These are phyloP conservation scores for Acipenser ruthenus DNA, from an alignment of 2,797 vertebrate species.

Conservation along the genomic window DNA sequence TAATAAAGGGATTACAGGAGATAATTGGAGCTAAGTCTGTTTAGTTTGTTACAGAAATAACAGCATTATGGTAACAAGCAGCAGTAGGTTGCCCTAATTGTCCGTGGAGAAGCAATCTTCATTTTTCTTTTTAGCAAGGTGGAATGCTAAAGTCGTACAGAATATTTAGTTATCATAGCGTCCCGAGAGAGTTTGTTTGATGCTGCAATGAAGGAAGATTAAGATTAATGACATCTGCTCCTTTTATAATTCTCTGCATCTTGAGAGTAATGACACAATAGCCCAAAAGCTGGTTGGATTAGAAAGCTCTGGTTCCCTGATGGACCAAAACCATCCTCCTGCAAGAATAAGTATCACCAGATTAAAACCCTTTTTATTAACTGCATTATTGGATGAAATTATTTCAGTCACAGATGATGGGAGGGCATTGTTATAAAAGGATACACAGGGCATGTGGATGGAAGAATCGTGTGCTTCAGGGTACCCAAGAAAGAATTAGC, in stretches of 20 bases:
- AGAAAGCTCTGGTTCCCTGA: no score
- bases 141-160: no score
- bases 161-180: no score
- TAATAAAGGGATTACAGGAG: slow-evolving; percentile 40
- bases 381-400: neutral
- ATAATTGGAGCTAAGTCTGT: slow-evolving; percentile 30
- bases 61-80: slow-evolving; percentile 22
- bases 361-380: no score
- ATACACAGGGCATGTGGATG: neutral
- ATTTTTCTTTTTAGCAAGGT: slow-evolving; percentile 11
- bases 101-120: slow-evolving; percentile 28
- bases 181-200: no score
- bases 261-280: no score
- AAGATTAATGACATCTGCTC: no score
- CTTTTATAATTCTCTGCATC: no score
- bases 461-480: neutral
- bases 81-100: slow-evolving; percentile 20
- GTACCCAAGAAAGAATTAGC: neutral
- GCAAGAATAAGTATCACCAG: no score
- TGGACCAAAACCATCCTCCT: no score
- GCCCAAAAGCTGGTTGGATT: no score
- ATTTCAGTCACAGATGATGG: neutral
- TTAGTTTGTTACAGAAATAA: slow-evolving; percentile 25
- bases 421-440: neutral
- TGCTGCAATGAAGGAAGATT: no score